Evolutionary conservation across 1,140 invertebrate genomes (phyloP), one percentile per base, ranked within the genome.

Genomic region (Caenorhabditis latens): DNA sequence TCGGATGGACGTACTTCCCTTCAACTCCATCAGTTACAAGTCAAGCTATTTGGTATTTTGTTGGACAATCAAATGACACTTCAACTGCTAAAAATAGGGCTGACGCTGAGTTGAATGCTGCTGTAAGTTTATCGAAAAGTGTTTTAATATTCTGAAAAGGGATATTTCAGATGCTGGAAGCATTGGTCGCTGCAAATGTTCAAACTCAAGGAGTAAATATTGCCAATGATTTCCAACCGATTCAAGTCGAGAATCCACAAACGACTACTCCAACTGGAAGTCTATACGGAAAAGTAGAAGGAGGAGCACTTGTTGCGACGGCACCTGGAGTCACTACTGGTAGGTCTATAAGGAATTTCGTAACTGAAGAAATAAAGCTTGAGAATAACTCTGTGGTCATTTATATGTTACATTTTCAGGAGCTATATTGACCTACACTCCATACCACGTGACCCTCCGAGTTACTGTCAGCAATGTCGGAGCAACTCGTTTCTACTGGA

Each of bases 201-300:
- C 65, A 65, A 19, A 53, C 67, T 4, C 84, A 85, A 79, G 84
- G 84, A 57, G 84, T 85, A 8, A 85, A 65, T 4, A 79, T 85
- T 57, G 48, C 84, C 0, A 85, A 71, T 75, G 63, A 65, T 21
- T 71, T 85, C 67, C 84, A 85, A 42, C 46, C 48, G 24, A 57
- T 85, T 53, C 58, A 85, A 67, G 65, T 85, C 16, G 84, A 85
- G 53, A 85, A 85, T 53, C 84, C 84, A 50, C 63, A 32, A 32
- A 58, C 55, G 2, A 85, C 84, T 13, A 85, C 67, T 19, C 63
- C 63, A 85, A 67, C 67, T 6, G 84, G 53, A 46, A 65, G 63
- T 40, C 53, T 85, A 16, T 85, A 85, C 67, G 84, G 84, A 85
- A 85, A 85, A 48, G 84, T 85, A 0, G 84, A 85, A 79, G 84